These are phyloP conservation scores for Pseudolaguvia tuberculata DNA, from an alignment of 2,113 vertebrate species.

Conservation along the genomic window DNA sequence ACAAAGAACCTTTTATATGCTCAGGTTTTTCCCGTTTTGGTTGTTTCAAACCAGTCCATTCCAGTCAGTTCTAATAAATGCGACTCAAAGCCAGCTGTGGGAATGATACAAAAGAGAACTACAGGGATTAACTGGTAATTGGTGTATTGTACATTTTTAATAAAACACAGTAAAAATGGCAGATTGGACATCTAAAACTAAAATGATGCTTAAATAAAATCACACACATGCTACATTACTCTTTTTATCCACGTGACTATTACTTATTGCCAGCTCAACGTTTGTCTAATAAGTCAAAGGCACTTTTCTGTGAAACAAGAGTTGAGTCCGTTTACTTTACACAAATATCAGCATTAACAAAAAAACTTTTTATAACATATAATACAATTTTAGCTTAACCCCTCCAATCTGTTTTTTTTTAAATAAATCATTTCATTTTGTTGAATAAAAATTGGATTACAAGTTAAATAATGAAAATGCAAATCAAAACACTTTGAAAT, in stretches of 20 bases:
- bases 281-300: background rate
- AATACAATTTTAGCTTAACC: background rate
- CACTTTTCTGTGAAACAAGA: background rate
- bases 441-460: background rate
- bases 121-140: constrained; percentile 55
- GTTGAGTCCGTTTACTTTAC: too few relatives aligned
- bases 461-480: background rate
- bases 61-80: background rate
- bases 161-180: constrained; percentile 62
- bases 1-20: background rate
- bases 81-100: background rate
- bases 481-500: background rate
- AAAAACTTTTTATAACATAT: background rate
- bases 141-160: constrained; percentile 60
- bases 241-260: constrained; percentile 1
- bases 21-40: background rate
- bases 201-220: constrained; percentile 21
- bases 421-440: background rate
- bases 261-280: background rate
- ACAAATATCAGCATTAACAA: background rate
- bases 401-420: background rate
- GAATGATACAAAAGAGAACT: background rate
- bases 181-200: constrained; percentile 55
- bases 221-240: constrained; percentile 9
- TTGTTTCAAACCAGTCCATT: background rate